A percentile compares a stretch with the other conserved stretches of the same genome.
Conservation (phyloP, 2,113 vertebrate genomes). For the Coptodon bakossiorum region DNA sequence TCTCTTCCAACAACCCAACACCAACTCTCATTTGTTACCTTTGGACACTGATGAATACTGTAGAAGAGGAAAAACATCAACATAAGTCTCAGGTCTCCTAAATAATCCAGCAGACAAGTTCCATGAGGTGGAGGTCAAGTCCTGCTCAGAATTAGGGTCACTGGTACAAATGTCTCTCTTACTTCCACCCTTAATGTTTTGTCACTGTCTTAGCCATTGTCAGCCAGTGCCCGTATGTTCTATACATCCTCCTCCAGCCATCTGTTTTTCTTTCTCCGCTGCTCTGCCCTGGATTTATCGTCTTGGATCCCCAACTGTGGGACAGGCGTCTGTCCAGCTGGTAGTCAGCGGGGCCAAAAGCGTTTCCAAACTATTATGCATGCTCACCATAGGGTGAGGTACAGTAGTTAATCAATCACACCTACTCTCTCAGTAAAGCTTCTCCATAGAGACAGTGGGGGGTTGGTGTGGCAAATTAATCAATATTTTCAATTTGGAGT, state of each 20-base stretch:
- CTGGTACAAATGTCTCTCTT: slow-evolving; percentile 18
- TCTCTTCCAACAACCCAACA: background rate
- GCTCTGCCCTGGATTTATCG: slow-evolving; percentile 1
- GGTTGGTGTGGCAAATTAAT: background rate
- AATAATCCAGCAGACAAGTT: slow-evolving; percentile 10
- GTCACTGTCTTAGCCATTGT: background rate
- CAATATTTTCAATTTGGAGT: slow-evolving; percentile 17
- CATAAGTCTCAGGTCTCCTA: background rate
- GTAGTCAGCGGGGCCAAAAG: slow-evolving; percentile 36
- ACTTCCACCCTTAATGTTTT: background rate
- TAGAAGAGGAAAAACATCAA: background rate
- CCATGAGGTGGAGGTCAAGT: slow-evolving; percentile 11
- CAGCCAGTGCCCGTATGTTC: background rate
- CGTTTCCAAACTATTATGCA: slow-evolving; percentile 22
- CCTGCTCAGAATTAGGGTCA: slow-evolving; percentile 14
- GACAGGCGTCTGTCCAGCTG: slow-evolving; percentile 58
- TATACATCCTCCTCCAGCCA: slow-evolving; percentile 30
- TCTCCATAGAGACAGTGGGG: background rate
- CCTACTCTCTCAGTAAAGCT: background rate
- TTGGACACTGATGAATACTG: background rate
- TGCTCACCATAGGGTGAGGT: background rate
- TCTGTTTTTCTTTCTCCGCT: slow-evolving; percentile 49
- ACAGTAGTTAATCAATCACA: slow-evolving; percentile 16
- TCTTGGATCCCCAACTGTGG: slow-evolving; percentile 5
- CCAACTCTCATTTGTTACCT: background rate